Evolutionary conservation across 2,888 invertebrate species (phyloP).

Genomic region (Chymomyza caudatula): DNA sequence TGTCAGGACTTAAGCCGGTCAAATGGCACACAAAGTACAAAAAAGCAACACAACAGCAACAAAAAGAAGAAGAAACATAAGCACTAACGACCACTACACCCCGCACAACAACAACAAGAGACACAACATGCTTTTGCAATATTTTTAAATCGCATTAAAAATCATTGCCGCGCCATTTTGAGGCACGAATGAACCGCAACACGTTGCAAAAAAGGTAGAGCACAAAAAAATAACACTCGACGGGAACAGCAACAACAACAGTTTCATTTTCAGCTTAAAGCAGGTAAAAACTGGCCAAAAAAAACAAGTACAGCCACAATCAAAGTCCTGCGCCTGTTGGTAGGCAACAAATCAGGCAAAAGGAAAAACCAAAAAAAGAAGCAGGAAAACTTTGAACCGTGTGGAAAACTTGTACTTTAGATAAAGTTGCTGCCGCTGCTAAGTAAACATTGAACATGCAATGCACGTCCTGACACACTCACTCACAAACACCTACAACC

Average conservation of each 20-base stretch:
- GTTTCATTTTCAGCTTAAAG: slow-evolving; percentile 59
- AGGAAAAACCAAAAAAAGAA: slow-evolving; percentile 6
- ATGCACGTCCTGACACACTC: slow-evolving; percentile 50
- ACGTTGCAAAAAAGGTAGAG: slow-evolving; percentile 19
- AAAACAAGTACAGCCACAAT: slow-evolving; percentile 25
- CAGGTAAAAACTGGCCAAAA: slow-evolving; percentile 54
- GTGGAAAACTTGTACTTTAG: slow-evolving; percentile 53
- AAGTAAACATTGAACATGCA: slow-evolving; percentile 62
- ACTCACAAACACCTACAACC: slow-evolving; percentile 15
- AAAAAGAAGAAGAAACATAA: background rate
- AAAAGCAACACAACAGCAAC: slow-evolving; percentile 11
- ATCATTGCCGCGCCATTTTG: slow-evolving; percentile 55
- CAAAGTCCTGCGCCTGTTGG: slow-evolving; percentile 7
- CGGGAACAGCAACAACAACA: slow-evolving; percentile 15
- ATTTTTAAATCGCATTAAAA: slow-evolving; percentile 67
- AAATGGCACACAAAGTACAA: background rate
- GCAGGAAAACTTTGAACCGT: background rate
- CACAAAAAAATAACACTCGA: slow-evolving; percentile 9
- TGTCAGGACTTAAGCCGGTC: slow-evolving; percentile 44
- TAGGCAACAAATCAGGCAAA: slow-evolving; percentile 40
- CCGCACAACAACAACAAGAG: background rate
- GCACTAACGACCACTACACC: background rate
- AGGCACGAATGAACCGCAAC: slow-evolving; percentile 17
- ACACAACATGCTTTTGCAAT: slow-evolving; percentile 28
- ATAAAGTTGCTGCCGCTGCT: slow-evolving; percentile 62